These are phyloP conservation scores for Hipparchia sbordonii DNA, from an alignment of 2,888 invertebrate species.

Conservation along the genomic window DNA sequence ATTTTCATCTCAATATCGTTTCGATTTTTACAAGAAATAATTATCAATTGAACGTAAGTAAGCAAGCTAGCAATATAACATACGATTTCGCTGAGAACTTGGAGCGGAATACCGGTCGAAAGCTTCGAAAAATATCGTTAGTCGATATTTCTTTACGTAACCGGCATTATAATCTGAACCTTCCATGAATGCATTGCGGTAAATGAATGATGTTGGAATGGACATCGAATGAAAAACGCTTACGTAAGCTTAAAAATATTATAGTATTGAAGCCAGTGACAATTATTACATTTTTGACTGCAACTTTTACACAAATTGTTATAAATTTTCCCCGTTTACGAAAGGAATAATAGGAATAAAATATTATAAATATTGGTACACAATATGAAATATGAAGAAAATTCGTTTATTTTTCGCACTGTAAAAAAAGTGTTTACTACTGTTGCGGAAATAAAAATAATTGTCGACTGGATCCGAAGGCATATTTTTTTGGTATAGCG, in stretches of 20 bases:
- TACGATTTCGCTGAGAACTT: background rate
- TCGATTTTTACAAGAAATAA: background rate
- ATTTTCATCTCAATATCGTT: background rate
- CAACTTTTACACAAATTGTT: background rate
- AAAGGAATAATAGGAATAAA: background rate
- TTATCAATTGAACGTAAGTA: background rate
- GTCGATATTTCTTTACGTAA: background rate
- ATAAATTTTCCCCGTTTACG: background rate
- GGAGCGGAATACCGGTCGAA: background rate
- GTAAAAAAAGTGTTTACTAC: background rate
- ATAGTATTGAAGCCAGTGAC: background rate
- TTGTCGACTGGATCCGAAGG: constrained; percentile 12
- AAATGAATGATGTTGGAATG: background rate
- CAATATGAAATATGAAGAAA: background rate
- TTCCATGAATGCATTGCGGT: constrained; percentile 8
- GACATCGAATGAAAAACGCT: background rate
- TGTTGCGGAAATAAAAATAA: background rate
- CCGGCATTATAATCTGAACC: constrained; percentile 2
- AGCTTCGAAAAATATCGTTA: background rate
- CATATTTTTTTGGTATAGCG: background rate
- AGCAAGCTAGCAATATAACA: background rate
- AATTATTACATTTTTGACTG: constrained; percentile 3
- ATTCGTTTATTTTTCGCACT: background rate
- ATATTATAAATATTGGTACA: too few relatives aligned
- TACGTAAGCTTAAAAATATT: background rate